Evolutionary conservation across 2,113 vertebrate species (phyloP).

Genomic region (Camelus dromedarius): DNA sequence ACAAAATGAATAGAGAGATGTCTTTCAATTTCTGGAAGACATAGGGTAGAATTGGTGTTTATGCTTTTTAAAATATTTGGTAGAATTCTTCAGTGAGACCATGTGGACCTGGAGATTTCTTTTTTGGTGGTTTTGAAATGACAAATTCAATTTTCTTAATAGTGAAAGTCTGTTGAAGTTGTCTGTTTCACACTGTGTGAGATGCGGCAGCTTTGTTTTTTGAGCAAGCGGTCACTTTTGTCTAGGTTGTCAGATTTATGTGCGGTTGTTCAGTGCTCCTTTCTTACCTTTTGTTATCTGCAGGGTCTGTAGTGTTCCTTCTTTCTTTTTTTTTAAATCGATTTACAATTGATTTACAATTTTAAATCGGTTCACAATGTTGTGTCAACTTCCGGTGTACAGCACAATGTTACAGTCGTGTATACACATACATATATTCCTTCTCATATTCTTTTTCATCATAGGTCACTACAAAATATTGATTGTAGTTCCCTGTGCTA

Average conservation of each 20-base stretch:
- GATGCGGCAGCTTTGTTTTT: background rate
- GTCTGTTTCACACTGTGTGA: background rate
- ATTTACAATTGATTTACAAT: too few species aligned
- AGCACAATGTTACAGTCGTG: too few species aligned
- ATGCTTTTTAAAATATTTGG: slow-evolving; percentile 46
- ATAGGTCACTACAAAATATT: too few species aligned
- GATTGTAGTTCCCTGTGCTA: too few species aligned
- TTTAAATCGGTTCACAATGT: too few species aligned
- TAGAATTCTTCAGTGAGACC: background rate
- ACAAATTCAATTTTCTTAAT: slow-evolving; percentile 8
- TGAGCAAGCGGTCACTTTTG: background rate
- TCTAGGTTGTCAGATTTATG: background rate
- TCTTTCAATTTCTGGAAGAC: background rate
- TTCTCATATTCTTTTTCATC: too few species aligned
- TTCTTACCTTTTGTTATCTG: background rate
- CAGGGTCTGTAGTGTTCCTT: background rate
- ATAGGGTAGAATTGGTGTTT: background rate
- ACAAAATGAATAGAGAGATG: background rate
- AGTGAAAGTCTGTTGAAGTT: background rate
- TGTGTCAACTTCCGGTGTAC: too few species aligned
- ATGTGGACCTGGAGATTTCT: background rate
- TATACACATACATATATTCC: too few species aligned
- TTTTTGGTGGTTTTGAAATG: background rate
- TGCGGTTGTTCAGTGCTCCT: background rate
- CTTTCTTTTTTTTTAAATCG: background rate